Evolutionary conservation across 2,888 invertebrate species (phyloP), one percentile per base, ranked within the genome.

Genomic region (Diarsia brunnea): DNA sequence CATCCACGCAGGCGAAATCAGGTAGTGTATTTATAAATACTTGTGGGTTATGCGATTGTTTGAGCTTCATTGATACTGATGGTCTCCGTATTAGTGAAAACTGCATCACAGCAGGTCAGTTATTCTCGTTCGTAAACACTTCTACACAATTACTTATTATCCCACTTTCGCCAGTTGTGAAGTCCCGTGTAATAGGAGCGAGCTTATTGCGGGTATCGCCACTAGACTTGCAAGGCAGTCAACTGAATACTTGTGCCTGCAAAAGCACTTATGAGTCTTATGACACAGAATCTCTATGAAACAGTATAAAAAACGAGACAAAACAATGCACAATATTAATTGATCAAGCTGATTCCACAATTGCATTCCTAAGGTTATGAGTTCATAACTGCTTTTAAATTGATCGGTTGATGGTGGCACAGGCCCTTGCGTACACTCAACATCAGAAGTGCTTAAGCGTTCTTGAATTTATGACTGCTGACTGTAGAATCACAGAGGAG

Each of bases 351-450:
- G 14, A 31, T 43, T 38, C 12, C 4, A 21, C 68, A 79, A 66
- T 84, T 63, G 69, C 84, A 73, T 81, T 67, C 81, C 63, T 38
- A 55, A 83, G 43, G 60, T 58, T 55, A 63, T 43, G 61, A 84
- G 66, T 63, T 64, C 69, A 55, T 70, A 79, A 81, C 47, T n/a
- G 69, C 73, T 67, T 69, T 78, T 78, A 81, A 83, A 78, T 81
- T 66, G 58, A 78, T 43, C 47, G 27, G 31, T 63, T 45, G 66
- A 64, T 64, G 61, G 64, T 19, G 24, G n/a, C 58, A 58, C 58
- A 4, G 27, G 76, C 76, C 47, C 43, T 67, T 14, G n/a, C 51
- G 75, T 81, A 81, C 75, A n/a, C 45, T 51, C 61, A 19, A 38
- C 67, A 63, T 10, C 31, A 64, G 31, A 55, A 55, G 53, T 67